A percentile compares a stretch with the other conserved stretches of the same genome.
These are phyloP conservation scores for Aegotheles bennettii DNA, from an alignment of 2,113 vertebrate genomes.

Conservation along the genomic window DNA sequence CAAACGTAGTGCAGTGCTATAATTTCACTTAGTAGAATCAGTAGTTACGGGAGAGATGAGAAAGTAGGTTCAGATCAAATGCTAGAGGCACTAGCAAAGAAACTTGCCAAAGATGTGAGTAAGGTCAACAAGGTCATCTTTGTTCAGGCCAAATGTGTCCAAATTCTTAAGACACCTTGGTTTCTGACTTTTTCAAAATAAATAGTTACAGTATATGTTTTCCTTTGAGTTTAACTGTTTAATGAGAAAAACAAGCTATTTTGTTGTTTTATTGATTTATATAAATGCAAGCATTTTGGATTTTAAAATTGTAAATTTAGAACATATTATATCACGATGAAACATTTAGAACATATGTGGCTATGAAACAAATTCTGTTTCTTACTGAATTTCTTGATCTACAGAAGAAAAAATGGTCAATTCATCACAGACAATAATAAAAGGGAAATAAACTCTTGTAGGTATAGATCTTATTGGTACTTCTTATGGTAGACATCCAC, in stretches of 20 bases:
- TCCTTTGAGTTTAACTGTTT: neutral
- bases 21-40: neutral
- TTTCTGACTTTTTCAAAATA: neutral
- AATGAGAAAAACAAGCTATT: neutral
- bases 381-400: neutral
- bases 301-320: neutral
- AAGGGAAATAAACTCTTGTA: neutral
- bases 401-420: neutral
- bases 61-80: neutral
- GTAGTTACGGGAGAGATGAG: neutral
- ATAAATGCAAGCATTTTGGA: neutral
- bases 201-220: neutral
- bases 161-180: neutral
- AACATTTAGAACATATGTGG: neutral
- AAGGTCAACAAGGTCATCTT: neutral
- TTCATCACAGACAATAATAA: neutral
- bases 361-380: neutral
- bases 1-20: neutral
- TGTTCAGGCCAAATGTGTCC: neutral
- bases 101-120: neutral
- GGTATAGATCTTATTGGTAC: neutral
- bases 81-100: neutral
- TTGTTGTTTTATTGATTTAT: neutral
- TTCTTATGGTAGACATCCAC: neutral
- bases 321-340: accelerated